phyloP scores from a whole-genome alignment of 2,797 vertebrate species.

The Ara ararauna region DNA sequence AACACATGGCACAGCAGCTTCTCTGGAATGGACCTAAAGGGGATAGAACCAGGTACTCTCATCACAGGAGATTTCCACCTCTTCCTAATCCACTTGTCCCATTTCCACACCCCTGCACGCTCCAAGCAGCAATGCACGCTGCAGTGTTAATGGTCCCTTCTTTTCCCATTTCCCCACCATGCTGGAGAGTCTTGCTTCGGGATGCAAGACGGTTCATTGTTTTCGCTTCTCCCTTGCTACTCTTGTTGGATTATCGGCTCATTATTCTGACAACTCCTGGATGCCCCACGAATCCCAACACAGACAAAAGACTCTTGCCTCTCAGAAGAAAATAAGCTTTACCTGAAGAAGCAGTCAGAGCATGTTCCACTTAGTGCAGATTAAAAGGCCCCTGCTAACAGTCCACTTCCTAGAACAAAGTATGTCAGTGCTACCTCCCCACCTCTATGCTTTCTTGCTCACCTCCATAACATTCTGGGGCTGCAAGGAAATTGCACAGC shows the following conservation, averaged over 20 bases:
- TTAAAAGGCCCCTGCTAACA: constrained; percentile 10
- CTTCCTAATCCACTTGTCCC: background rate
- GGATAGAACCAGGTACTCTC: background rate
- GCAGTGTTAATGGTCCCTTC: background rate
- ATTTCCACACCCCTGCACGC: rapidly evolving
- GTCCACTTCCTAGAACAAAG: constrained; percentile 2
- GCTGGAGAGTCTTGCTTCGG: background rate
- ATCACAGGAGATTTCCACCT: background rate
- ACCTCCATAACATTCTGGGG: background rate
- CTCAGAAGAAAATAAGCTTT: constrained; percentile 38
- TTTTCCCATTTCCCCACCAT: background rate
- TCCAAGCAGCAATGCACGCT: background rate
- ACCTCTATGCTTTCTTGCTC: background rate
- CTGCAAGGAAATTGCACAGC: background rate
- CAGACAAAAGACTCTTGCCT: background rate
- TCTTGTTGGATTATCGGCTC: background rate
- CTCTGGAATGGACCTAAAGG: background rate
- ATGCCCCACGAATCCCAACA: constrained; percentile 6
- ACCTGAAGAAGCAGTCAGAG: constrained; percentile 29
- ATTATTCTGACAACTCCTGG: background rate
- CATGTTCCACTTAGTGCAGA: background rate
- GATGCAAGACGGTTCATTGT: background rate
- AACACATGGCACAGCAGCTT: rapidly evolving
- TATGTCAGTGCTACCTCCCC: background rate
- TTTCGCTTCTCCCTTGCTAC: background rate